phyloP scores from a whole-genome alignment of 1,140 invertebrate genomes.

The Phortica variegata region DNA sequence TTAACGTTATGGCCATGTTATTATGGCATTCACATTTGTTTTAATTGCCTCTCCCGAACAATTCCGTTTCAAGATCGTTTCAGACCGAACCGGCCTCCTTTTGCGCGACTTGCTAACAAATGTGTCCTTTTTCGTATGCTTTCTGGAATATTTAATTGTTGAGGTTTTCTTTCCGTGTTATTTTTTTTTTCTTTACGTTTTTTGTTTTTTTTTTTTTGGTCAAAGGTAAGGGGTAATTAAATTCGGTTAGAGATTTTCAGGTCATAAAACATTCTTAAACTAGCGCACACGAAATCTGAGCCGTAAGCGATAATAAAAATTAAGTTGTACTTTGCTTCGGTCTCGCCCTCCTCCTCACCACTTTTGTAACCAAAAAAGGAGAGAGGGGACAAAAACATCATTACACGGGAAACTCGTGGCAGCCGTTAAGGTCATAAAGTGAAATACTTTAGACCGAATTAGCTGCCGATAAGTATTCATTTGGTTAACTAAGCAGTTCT shows the following conservation, averaged over 20 bases:
- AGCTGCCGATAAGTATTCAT: constrained; percentile 37
- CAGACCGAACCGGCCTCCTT: too few species aligned
- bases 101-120: too few species aligned
- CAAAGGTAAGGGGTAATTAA: neutral
- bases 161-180: too few species aligned
- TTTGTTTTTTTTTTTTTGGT: too few species aligned
- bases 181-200: too few species aligned
- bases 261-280: constrained; percentile 31
- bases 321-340: constrained; percentile 33
- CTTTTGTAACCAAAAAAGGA: too few species aligned
- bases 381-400: too few species aligned
- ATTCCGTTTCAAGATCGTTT: too few species aligned
- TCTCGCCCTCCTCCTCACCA: too few species aligned
- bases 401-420: constrained; percentile 42
- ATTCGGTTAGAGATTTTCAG: constrained; percentile 32
- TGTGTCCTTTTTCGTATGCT: too few species aligned
- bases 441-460: constrained; percentile 23
- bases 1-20: constrained; percentile 40
- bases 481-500: constrained; percentile 6
- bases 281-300: constrained; percentile 8
- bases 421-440: constrained; percentile 44
- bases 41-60: constrained; percentile 28
- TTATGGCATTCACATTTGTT: constrained; percentile 53
- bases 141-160: too few species aligned
- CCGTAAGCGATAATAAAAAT: constrained; percentile 28